These are phyloP conservation scores for Brassicogethes aeneus DNA, from an alignment of 2,888 invertebrate species.

Conservation along the genomic window DNA sequence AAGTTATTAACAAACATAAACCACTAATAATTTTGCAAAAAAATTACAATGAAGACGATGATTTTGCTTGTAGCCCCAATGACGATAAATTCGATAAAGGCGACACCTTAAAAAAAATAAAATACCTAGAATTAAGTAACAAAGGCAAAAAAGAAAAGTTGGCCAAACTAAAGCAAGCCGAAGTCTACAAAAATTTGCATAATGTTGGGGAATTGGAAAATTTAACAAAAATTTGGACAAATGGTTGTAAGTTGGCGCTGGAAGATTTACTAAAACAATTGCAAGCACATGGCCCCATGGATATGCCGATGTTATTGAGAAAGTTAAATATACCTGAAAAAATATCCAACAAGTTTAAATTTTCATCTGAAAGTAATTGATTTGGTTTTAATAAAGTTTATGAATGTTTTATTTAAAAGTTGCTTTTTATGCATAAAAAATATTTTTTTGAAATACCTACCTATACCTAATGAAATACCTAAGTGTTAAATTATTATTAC, in stretches of 20 bases:
- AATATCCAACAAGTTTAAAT: no score
- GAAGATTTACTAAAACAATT: slow-evolving; percentile 10
- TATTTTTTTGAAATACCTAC: no score
- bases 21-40: neutral
- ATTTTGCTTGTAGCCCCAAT: neutral
- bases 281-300: slow-evolving; percentile 6
- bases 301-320: slow-evolving; percentile 9
- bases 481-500: no score
- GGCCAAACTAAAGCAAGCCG: slow-evolving; percentile 11
- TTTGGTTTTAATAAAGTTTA: no score
- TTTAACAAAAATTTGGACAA: slow-evolving; percentile 9
- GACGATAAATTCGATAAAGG: neutral
- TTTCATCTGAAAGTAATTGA: no score
- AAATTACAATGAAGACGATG: neutral
- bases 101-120: neutral
- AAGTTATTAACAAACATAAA: neutral
- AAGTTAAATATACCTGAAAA: slow-evolving; percentile 8
- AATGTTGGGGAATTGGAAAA: slow-evolving; percentile 8
- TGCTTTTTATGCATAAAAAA: no score
- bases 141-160: slow-evolving; percentile 7
- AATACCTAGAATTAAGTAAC: slow-evolving; percentile 7
- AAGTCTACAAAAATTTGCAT: slow-evolving; percentile 11
- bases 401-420: no score
- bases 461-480: no score
- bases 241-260: slow-evolving; percentile 10